Evolutionary conservation across 2,113 vertebrate species (phyloP).

Genomic region (Trichomycterus rosablanca): DNA sequence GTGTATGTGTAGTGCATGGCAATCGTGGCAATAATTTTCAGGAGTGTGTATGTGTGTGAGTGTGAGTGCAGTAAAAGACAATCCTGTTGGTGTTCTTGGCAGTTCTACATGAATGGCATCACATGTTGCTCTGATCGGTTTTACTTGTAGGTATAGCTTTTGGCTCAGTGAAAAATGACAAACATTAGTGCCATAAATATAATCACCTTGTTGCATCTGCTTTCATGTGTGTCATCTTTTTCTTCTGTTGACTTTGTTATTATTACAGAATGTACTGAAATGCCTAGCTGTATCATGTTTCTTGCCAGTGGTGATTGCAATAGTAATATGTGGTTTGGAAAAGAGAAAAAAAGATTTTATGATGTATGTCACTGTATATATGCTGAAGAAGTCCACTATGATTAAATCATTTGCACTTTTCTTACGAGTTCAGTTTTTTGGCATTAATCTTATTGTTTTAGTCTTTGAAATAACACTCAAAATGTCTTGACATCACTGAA

Average conservation of each 20-base stretch:
- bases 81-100: slow-evolving; percentile 59
- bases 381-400: slow-evolving; percentile 58
- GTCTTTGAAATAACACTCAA: too few species aligned
- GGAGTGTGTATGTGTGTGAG: slow-evolving; percentile 23
- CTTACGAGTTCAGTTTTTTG: slow-evolving; percentile 28
- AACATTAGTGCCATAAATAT: slow-evolving; percentile 56
- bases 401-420: slow-evolving; percentile 79
- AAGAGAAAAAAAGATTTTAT: slow-evolving; percentile 47
- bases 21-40: slow-evolving; percentile 60
- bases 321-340: slow-evolving; percentile 33
- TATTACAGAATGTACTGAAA: slow-evolving; percentile 35
- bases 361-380: slow-evolving; percentile 72
- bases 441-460: too few species aligned
- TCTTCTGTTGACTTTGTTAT: slow-evolving; percentile 14
- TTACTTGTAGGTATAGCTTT: slow-evolving; percentile 40
- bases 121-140: slow-evolving; percentile 42
- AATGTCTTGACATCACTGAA: too few species aligned
- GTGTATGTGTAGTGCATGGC: slow-evolving; percentile 52
- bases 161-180: slow-evolving; percentile 45
- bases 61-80: slow-evolving; percentile 47
- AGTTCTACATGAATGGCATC: slow-evolving; percentile 29
- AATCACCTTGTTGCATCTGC: slow-evolving; percentile 22
- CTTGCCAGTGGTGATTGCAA: slow-evolving; percentile 46
- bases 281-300: slow-evolving; percentile 27
- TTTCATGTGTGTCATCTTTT: neutral